A percentile compares a stretch with the other conserved stretches of the same genome.
Conservation (phyloP, 2,113 vertebrate genomes). For the Calypte anna region DNA sequence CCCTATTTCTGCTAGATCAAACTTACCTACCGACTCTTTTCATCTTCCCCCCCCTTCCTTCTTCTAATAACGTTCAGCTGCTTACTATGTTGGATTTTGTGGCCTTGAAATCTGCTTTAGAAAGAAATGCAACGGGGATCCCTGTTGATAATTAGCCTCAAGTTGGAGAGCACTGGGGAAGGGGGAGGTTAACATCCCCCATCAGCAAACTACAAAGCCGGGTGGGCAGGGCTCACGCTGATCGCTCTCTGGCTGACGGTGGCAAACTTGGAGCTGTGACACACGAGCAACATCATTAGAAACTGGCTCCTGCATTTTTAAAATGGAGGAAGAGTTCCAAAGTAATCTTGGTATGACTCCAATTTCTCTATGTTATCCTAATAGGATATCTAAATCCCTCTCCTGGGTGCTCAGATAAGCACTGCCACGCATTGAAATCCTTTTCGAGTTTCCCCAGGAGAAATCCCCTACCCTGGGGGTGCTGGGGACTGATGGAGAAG, state of each 20-base stretch:
- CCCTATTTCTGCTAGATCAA: conserved; percentile 35
- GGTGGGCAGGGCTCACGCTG: not conserved
- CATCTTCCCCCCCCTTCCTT: not conserved
- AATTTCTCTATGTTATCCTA: not conserved
- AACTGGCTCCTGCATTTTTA: not conserved
- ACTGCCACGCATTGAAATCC: not conserved
- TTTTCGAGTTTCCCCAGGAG: not conserved
- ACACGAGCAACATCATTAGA: not conserved
- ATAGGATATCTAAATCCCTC: not conserved
- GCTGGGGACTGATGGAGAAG: not conserved
- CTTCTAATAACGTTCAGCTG: not conserved
- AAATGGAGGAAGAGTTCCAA: not conserved
- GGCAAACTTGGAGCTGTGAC: not conserved
- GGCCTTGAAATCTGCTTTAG: conserved; percentile 7
- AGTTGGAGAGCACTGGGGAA: not conserved
- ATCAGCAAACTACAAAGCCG: not conserved
- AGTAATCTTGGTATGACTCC: not conserved
- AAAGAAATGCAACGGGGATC: not conserved
- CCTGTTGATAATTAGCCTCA: not conserved
- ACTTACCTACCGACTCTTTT: not conserved
- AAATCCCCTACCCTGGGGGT: not conserved
- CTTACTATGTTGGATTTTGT: not conserved
- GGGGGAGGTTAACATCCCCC: not conserved
- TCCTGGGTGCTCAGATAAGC: not conserved
- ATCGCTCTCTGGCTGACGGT: not conserved